These are phyloP conservation scores for Ara ararauna DNA, from an alignment of 2,797 vertebrate genomes.

Conservation along the genomic window DNA sequence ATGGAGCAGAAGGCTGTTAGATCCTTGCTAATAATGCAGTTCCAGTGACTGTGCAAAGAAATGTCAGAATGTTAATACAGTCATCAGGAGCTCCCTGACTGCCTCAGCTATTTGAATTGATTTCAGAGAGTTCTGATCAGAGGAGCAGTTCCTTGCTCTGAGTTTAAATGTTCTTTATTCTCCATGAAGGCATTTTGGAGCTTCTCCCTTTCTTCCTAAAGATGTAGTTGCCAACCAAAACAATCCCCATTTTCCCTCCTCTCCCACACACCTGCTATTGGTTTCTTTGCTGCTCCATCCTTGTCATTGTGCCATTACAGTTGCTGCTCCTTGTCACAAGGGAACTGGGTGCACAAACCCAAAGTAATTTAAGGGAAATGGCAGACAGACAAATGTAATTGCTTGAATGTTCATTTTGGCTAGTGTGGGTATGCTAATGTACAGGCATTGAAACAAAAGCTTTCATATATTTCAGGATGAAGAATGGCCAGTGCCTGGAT, in stretches of 20 bases:
- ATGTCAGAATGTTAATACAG: constrained; percentile 54
- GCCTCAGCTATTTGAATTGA: constrained; percentile 28
- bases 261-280: neutral
- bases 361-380: neutral
- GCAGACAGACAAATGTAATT: neutral
- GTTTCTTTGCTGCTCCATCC: neutral
- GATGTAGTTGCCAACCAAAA: neutral
- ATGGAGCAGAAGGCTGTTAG: neutral
- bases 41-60: constrained; percentile 39
- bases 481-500: neutral
- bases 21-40: constrained; percentile 25
- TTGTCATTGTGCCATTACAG: neutral
- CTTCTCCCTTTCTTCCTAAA: constrained; percentile 12
- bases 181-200: neutral
- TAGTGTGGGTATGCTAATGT: neutral
- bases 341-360: neutral
- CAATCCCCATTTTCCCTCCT: neutral
- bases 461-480: neutral
- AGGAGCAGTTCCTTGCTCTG: neutral
- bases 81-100: constrained; percentile 36
- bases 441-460: neutral
- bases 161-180: constrained; percentile 10
- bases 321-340: neutral
- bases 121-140: constrained; percentile 11
- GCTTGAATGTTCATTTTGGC: neutral